Conservation (phyloP, 2,113 vertebrate species). For the Dipodomys spectabilis region DNA sequence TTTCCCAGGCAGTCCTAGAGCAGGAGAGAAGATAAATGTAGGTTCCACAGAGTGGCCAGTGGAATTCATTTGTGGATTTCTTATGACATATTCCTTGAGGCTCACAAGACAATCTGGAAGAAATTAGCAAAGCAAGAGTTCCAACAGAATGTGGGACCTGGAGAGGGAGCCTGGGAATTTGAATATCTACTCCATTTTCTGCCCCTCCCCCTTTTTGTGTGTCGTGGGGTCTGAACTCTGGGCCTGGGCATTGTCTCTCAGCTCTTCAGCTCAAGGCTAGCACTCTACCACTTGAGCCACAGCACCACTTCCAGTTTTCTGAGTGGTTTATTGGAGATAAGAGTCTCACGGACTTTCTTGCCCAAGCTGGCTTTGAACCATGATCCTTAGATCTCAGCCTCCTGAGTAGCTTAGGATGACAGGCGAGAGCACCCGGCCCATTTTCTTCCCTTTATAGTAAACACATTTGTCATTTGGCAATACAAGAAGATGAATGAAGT, state of each 20-base stretch:
- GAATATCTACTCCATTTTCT: background rate
- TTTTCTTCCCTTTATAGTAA: background rate
- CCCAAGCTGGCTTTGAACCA: too few species aligned
- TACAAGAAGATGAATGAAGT: conserved; percentile 43
- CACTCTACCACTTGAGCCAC: too few species aligned
- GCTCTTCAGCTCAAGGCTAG: too few species aligned
- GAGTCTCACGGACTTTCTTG: too few species aligned
- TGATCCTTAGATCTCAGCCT: too few species aligned
- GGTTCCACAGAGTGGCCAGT: background rate
- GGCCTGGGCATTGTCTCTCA: too few species aligned
- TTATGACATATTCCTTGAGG: background rate
- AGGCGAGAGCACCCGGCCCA: too few species aligned
- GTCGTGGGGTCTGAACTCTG: too few species aligned
- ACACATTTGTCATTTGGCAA: conserved; percentile 8
- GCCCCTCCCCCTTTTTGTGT: too few species aligned
- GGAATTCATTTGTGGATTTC: background rate
- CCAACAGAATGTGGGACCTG: background rate
- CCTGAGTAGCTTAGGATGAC: too few species aligned
- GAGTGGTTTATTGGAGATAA: too few species aligned
- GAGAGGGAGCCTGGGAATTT: background rate
- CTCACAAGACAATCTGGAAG: conserved; percentile 5
- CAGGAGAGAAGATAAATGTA: background rate
- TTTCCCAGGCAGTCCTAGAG: background rate
- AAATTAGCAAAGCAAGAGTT: background rate
- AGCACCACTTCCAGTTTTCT: too few species aligned